Conservation (phyloP, 2,113 vertebrate species). For the Dipodomys ordii region DNA sequence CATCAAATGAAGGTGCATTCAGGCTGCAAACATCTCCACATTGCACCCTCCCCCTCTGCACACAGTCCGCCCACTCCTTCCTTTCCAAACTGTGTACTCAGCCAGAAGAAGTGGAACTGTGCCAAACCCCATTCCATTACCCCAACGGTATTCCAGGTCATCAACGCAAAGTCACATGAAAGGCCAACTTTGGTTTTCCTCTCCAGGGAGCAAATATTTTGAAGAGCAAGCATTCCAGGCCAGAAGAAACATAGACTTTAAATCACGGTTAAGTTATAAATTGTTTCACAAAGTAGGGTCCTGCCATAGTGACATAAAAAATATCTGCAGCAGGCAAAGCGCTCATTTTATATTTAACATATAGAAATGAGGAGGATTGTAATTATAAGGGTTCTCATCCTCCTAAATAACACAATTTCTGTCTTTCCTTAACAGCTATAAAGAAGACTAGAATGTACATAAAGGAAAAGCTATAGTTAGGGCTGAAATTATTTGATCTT, state of each 20-base stretch:
- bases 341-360: slow-evolving; percentile 26
- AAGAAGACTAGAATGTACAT: not conserved
- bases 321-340: not conserved
- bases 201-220: slow-evolving; percentile 51
- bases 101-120: not conserved
- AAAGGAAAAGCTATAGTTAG: slow-evolving; percentile 23
- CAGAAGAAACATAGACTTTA: slow-evolving; percentile 2
- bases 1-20: not conserved
- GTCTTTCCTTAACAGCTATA: slow-evolving; percentile 19
- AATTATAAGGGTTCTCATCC: not conserved
- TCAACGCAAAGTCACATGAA: slow-evolving; percentile 59
- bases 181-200: slow-evolving; percentile 42
- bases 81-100: not conserved
- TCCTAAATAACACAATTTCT: not conserved
- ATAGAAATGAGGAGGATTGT: not conserved
- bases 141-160: slow-evolving; percentile 64
- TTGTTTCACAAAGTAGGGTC: not conserved
- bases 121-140: slow-evolving; percentile 52
- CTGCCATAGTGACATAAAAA: not conserved
- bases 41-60: not conserved
- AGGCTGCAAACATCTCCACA: not conserved
- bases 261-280: slow-evolving; percentile 29
- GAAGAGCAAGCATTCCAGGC: slow-evolving; percentile 40
- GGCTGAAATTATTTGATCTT: not conserved
- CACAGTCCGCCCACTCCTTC: not conserved